Percentiles rank a stretch among this genome's conserved stretches.
These are phyloP conservation scores for Brachymystax lenok DNA, from an alignment of 2,797 vertebrate genomes.

Conservation along the genomic window DNA sequence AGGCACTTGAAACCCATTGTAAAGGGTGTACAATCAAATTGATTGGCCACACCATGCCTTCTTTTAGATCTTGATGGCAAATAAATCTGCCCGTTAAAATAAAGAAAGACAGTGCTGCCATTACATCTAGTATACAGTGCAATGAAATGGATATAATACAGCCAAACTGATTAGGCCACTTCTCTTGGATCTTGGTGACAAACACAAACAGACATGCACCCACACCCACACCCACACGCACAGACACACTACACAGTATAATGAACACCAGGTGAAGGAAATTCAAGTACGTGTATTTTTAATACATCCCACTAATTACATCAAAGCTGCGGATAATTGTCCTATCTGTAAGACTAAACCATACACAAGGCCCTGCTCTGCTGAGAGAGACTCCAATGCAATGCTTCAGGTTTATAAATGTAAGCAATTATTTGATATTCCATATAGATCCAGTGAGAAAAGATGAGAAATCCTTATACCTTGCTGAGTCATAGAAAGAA, in stretches of 20 bases:
- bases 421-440: neutral
- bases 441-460: neutral
- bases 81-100: too few relatives aligned
- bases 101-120: neutral
- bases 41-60: neutral
- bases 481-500: neutral
- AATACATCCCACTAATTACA: neutral
- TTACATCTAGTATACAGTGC: neutral
- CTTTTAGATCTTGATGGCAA: neutral
- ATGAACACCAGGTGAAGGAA: neutral
- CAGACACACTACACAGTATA: neutral
- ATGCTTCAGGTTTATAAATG: neutral
- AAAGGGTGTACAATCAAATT: neutral
- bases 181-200: neutral
- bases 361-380: neutral
- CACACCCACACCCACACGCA: neutral
- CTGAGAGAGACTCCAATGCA: neutral
- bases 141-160: neutral
- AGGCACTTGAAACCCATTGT: neutral
- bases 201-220: neutral
- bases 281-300: neutral
- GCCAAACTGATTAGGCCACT: neutral
- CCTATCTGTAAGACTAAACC: neutral
- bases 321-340: neutral
- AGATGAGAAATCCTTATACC: neutral